Evolutionary conservation across 2,888 invertebrate genomes (phyloP).

Genomic region (Tachina fera): DNA sequence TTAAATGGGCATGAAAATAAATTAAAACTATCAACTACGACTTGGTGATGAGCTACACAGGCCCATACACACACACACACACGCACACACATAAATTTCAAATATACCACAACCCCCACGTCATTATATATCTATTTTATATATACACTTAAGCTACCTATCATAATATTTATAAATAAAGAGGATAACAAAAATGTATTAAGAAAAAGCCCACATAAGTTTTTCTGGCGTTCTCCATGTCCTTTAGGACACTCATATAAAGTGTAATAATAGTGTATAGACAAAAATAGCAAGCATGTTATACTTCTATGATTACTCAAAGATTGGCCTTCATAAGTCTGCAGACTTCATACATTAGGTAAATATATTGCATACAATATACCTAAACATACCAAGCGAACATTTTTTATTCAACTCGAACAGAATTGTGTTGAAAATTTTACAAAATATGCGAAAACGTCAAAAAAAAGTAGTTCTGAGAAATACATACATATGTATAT

Average conservation of each 20-base stretch:
- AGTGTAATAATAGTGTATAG: not conserved
- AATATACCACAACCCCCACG: not conserved
- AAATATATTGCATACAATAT: too few relatives aligned
- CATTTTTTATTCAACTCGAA: too few relatives aligned
- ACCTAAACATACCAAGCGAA: too few relatives aligned
- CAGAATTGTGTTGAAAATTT: too few relatives aligned
- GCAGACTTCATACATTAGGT: not conserved
- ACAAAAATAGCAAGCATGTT: not conserved
- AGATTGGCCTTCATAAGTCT: constrained; percentile 25
- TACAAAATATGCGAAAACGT: too few relatives aligned
- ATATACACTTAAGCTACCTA: not conserved
- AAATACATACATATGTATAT: too few relatives aligned
- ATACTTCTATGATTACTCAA: constrained; percentile 18
- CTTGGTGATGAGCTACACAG: not conserved
- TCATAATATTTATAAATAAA: not conserved
- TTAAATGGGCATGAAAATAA: constrained; percentile 22
- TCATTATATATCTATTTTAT: not conserved
- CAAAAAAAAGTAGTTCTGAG: too few relatives aligned
- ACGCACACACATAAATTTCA: not conserved
- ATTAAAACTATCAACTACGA: not conserved
- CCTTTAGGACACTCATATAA: not conserved
- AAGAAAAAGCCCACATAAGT: not conserved
- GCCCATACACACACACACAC: not conserved
- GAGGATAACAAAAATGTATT: not conserved
- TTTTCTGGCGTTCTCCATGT: not conserved